These are phyloP conservation scores for Corythornis madagascariensis DNA, from an alignment of 2,113 vertebrate species.

Conservation along the genomic window DNA sequence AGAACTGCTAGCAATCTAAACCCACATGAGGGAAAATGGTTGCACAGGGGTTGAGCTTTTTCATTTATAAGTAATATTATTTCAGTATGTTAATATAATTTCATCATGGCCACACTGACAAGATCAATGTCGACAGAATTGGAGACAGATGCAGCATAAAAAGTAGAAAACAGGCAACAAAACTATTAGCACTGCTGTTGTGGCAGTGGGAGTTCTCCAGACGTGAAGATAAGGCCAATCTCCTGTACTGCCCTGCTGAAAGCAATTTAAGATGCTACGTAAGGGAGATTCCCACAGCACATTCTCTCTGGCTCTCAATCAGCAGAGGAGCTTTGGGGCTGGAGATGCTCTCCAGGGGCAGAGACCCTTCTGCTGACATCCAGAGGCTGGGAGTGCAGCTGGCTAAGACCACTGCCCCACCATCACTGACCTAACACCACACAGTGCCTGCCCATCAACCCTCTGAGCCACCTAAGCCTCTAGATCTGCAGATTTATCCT, in stretches of 20 bases:
- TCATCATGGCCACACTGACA: not conserved
- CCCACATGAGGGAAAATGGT: rapidly evolving
- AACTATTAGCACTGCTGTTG: not conserved
- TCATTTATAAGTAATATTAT: not conserved
- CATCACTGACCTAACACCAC: not conserved
- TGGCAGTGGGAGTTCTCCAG: not conserved
- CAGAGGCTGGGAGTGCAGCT: not conserved
- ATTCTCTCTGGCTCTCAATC: not conserved
- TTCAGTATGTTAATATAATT: not conserved
- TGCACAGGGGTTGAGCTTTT: not conserved
- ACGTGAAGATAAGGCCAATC: not conserved
- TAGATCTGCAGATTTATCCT: not conserved
- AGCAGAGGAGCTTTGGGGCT: not conserved
- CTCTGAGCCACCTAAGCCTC: not conserved
- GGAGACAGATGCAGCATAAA: not conserved
- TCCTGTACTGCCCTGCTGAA: not conserved
- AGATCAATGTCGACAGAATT: not conserved
- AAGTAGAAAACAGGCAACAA: not conserved
- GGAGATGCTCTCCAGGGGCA: not conserved
- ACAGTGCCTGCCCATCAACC: rapidly evolving
- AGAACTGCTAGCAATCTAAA: not conserved
- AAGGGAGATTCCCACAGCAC: not conserved
- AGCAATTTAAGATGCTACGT: not conserved
- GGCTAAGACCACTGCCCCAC: not conserved
- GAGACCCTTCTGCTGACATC: not conserved